These are phyloP conservation scores for Enteromius fasciolatus DNA, from an alignment of 2,797 vertebrate genomes.

Conservation along the genomic window DNA sequence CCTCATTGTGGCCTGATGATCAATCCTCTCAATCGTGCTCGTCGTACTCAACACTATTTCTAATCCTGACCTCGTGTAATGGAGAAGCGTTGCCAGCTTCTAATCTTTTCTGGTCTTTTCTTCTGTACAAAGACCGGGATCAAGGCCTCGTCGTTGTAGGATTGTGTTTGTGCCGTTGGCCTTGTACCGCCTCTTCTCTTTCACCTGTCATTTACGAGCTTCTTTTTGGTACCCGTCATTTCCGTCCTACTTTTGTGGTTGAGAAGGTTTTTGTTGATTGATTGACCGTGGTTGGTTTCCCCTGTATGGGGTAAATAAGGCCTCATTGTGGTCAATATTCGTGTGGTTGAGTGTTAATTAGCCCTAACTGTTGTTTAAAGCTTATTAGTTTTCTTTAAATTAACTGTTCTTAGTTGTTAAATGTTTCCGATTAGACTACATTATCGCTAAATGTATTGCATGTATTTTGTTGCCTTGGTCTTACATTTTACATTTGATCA, in stretches of 20 bases:
- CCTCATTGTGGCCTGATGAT: constrained; percentile 12
- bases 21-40: background rate
- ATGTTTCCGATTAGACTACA: background rate
- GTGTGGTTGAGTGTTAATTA: background rate
- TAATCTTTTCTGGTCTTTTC: constrained; percentile 23
- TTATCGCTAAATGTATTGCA: background rate
- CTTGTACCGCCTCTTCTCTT: constrained; percentile 5
- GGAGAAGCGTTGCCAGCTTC: background rate
- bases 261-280: constrained; percentile 37
- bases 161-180: constrained; percentile 19
- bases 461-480: background rate
- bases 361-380: background rate
- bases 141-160: constrained; percentile 28
- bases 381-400: background rate
- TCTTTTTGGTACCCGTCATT: constrained; percentile 7
- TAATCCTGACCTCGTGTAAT: constrained; percentile 23
- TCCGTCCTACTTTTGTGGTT: constrained; percentile 9
- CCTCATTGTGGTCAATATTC: constrained; percentile 20
- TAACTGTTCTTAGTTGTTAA: background rate
- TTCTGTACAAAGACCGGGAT: constrained; percentile 19
- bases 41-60: background rate
- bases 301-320: background rate
- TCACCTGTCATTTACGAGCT: constrained; percentile 25
- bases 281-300: constrained; percentile 1
- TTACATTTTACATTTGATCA: background rate